Conservation (phyloP, 2,797 vertebrate genomes). For the Spea hammondii region DNA sequence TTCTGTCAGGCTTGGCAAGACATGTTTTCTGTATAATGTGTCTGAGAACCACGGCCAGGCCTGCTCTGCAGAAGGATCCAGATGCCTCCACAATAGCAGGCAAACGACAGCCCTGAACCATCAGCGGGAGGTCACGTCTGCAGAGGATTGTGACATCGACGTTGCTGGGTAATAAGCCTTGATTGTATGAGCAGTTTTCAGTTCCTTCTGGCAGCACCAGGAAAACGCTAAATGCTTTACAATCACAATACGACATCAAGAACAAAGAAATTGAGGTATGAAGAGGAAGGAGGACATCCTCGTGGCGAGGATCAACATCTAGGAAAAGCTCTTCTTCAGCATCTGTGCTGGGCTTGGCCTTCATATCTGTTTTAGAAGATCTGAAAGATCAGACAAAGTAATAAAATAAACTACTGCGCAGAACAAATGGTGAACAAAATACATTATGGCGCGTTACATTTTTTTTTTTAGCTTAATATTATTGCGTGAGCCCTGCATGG, state of each 20-base stretch:
- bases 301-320: constrained; percentile 65
- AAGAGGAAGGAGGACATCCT: constrained; percentile 75
- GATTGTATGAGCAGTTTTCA: constrained; percentile 50
- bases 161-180: constrained; percentile 59
- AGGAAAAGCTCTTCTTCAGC: constrained; percentile 79
- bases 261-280: constrained; percentile 87
- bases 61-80: constrained; percentile 83
- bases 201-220: constrained; percentile 64
- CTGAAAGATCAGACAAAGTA: constrained; percentile 25
- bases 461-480: no score
- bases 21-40: constrained; percentile 80
- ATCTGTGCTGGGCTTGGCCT: constrained; percentile 56
- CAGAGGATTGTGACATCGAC: constrained; percentile 65
- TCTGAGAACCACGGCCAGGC: constrained; percentile 89
- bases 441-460: no score
- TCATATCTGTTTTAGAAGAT: constrained; percentile 67
- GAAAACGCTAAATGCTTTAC: constrained; percentile 75
- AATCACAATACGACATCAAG: constrained; percentile 88
- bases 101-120: constrained; percentile 82
- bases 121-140: constrained; percentile 68
- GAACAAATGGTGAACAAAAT: no score
- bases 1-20: constrained; percentile 72
- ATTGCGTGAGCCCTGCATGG: no score
- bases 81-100: constrained; percentile 78
- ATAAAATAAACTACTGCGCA: background rate